Evolutionary conservation across 2,113 vertebrate species (phyloP), one percentile per base, ranked within the genome.

Genomic region (Mystacornis crossleyi): DNA sequence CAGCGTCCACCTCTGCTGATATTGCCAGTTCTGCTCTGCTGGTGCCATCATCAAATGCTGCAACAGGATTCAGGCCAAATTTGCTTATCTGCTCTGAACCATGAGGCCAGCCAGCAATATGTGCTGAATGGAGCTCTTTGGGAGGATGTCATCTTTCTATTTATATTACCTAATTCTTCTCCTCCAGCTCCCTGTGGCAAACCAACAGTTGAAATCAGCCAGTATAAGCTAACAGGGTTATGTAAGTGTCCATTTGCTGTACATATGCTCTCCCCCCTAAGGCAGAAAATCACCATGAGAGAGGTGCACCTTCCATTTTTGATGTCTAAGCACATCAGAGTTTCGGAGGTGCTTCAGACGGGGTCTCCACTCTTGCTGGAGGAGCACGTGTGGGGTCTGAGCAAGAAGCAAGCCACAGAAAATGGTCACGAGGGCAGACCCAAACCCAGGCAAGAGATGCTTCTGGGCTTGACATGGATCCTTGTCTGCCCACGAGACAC

Each of bases 101-200:
- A 94, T 4, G 72, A 83, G 90, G 93, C 69, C 88, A 94, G 86
- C 57, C 85, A 90, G 92, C 86, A 93, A 26, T 74, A 79, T 83
- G 82, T 93, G 92, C 90, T 92, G 88, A 94, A 92, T 55, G 80
- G 72, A 0, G 0, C 61, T 93, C 85, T 83, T 94, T 19, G 14
- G 34, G 79, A 96, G 96, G 93, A 95, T 89, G 96, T 95, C 92
- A 91, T 90, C 92, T 65, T 94, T 61, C 96, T 96, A 92, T 96
- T 95, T 96, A 92, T 93, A 81, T 71, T 74, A 57, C 82, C 90
- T 50, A 61, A 95, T 93, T 95, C 95, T 80, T 86, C 88, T 93
- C 70, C 74, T 81, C 71, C 86, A 86, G 33, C 69, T 74, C 95
- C 93, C 95, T 12, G 50, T 94, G 88, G 96, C 96, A 96, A 97